Conservation (phyloP, 2,797 vertebrate genomes). For the Anguilla pacifica region DNA sequence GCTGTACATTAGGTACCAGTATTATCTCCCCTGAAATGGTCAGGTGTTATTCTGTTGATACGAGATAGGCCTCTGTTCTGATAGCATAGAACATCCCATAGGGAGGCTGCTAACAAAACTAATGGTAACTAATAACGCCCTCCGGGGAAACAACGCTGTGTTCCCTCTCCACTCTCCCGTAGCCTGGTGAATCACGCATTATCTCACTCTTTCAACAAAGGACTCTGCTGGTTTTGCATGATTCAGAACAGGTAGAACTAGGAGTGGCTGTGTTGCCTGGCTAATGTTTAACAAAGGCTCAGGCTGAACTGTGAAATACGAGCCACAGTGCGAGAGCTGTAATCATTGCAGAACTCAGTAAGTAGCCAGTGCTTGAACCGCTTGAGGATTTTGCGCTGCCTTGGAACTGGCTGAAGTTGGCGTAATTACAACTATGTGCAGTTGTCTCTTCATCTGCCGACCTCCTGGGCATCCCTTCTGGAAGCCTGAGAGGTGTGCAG, state of each 20-base stretch:
- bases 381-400: background rate
- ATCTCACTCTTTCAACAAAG: background rate
- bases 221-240: background rate
- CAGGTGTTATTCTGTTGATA: slow-evolving; percentile 1
- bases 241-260: background rate
- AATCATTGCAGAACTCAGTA: background rate
- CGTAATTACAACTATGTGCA: background rate
- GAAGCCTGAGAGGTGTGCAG: background rate
- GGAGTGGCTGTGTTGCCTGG: background rate
- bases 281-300: slow-evolving; percentile 16
- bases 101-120: slow-evolving; percentile 42
- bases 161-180: slow-evolving; percentile 25
- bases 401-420: slow-evolving; percentile 1
- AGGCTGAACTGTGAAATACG: background rate
- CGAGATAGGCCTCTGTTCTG: slow-evolving; percentile 36
- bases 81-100: background rate
- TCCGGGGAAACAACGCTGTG: slow-evolving; percentile 1
- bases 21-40: slow-evolving; percentile 45
- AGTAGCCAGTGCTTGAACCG: background rate
- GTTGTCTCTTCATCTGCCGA: background rate
- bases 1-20: slow-evolving; percentile 17
- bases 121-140: slow-evolving; percentile 42
- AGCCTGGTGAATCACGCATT: slow-evolving; percentile 33
- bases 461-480: background rate
- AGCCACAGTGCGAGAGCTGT: background rate